These are phyloP conservation scores for Trimorus sp. DNA, from an alignment of 2,888 invertebrate genomes.

Conservation along the genomic window DNA sequence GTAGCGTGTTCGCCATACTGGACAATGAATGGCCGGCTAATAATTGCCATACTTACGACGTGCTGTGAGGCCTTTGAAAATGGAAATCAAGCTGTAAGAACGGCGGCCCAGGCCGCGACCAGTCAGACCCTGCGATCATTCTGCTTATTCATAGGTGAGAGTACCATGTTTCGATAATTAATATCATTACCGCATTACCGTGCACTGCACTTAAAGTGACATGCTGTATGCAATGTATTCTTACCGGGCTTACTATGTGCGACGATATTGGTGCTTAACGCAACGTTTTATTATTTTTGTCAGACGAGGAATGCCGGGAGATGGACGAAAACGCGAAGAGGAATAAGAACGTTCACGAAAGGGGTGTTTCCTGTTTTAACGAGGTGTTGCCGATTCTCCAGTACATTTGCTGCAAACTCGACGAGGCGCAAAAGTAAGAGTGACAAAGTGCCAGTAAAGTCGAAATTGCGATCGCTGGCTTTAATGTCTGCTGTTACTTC, in stretches of 20 bases:
- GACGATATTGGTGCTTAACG: conserved; percentile 23
- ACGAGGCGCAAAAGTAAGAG: conserved; percentile 88
- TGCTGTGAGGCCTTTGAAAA: conserved; percentile 92
- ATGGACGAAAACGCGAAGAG: conserved; percentile 82
- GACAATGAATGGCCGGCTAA: conserved; percentile 93
- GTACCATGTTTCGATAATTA: conserved; percentile 20
- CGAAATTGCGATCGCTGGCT: background rate
- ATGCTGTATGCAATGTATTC: background rate
- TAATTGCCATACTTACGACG: conserved; percentile 92
- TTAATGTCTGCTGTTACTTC: no score
- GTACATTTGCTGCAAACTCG: conserved; percentile 92
- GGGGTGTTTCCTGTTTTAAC: conserved; percentile 92
- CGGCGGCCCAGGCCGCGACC: conserved; percentile 94
- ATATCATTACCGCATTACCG: conserved; percentile 28
- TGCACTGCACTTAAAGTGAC: conserved; percentile 11
- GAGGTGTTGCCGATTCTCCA: conserved; percentile 95
- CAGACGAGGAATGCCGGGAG: conserved; percentile 91
- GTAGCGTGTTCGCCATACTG: conserved; percentile 94
- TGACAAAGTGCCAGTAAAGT: background rate
- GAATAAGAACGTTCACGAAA: conserved; percentile 82
- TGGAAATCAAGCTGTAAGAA: conserved; percentile 90
- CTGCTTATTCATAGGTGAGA: conserved; percentile 88
- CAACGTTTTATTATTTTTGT: conserved; percentile 31
- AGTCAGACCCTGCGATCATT: conserved; percentile 94
- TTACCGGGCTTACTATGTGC: conserved; percentile 17